Base-by-base conservation (phyloP, 2,113 vertebrate genomes). In the Hypocryptadius cinnamomeus region DNA sequence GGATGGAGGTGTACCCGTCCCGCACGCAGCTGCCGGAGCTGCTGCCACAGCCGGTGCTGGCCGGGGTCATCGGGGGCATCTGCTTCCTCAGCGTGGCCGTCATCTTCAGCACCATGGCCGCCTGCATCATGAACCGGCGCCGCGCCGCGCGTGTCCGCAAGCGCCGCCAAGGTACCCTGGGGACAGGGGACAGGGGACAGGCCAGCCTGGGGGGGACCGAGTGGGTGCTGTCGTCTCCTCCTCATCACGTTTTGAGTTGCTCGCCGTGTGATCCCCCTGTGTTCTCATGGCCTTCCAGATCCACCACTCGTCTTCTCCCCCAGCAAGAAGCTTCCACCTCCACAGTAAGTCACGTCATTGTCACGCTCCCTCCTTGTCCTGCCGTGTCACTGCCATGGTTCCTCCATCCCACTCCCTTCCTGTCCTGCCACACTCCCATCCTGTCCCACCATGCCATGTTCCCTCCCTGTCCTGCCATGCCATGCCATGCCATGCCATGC, bases 51-150 rank as follows among this genome's bases (percentile, higher is more conserved):
- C 98, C 99, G 0, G 97, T 99, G 79, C 89, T 99, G 96, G 99
- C 99, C 0, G 99, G 99, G 11, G 97, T 99, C 85, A 96, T 99
- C 15, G 99, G 98, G 1, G 99, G 99, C 6, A 97, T 98, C 93
- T 99, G 99, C 96, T 99, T 99, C 96, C 98, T 99, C 86, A 98
- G 98, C 69, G 96, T 98, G 77, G 98, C 99, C 3, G 97, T 99
- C 82, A 92, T 99, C 85, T 98, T 99, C 76, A 99, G 99, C 69
- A 88, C 99, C 85, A 95, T 98, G 94, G 98, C 98, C 0, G 98
- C 98, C 20, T 99, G 98, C 95, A 91, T 98, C 87, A 98, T 99
- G 98, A 99, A 97, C 93, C 98, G 98, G n/a, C 98, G 98, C 77
- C 97, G 98, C 20, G 97, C 94, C 2, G 93, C 86, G 0, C 97